phyloP scores from a whole-genome alignment of 2,797 vertebrate species.

The Taenioides sp. region DNA sequence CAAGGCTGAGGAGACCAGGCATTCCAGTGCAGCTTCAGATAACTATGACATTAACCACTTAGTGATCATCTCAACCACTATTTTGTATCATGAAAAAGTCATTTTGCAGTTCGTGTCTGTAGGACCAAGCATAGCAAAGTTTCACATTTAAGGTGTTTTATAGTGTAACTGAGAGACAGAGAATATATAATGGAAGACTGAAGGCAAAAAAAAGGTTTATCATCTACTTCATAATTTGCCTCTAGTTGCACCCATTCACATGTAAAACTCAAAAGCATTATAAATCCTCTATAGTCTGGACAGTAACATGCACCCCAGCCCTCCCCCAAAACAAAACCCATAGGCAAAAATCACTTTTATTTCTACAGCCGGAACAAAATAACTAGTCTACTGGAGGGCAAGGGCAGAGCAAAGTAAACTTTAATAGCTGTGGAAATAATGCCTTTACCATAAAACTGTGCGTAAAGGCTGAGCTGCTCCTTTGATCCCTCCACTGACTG shows the following conservation, averaged over 20 bases:
- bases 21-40: slow-evolving; percentile 46
- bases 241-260: background rate
- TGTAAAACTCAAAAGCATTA: background rate
- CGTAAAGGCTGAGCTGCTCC: slow-evolving; percentile 68
- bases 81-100: background rate
- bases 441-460: slow-evolving; percentile 61
- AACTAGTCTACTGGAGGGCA: slow-evolving; percentile 44
- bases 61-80: background rate
- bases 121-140: background rate
- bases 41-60: slow-evolving; percentile 19
- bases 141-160: no score
- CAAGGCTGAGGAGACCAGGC: slow-evolving; percentile 40
- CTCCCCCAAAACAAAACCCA: slow-evolving; percentile 17
- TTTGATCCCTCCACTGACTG: slow-evolving; percentile 58
- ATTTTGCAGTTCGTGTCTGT: background rate
- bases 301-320: background rate
- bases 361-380: slow-evolving; percentile 44
- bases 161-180: background rate
- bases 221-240: background rate
- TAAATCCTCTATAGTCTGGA: background rate
- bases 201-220: background rate
- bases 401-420: slow-evolving; percentile 49
- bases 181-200: no score
- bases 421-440: slow-evolving; percentile 66
- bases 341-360: slow-evolving; percentile 35